Percentiles rank a stretch among this genome's conserved stretches.
Conservation (phyloP, 2,888 invertebrate species). For the Agapetus fuscipes region DNA sequence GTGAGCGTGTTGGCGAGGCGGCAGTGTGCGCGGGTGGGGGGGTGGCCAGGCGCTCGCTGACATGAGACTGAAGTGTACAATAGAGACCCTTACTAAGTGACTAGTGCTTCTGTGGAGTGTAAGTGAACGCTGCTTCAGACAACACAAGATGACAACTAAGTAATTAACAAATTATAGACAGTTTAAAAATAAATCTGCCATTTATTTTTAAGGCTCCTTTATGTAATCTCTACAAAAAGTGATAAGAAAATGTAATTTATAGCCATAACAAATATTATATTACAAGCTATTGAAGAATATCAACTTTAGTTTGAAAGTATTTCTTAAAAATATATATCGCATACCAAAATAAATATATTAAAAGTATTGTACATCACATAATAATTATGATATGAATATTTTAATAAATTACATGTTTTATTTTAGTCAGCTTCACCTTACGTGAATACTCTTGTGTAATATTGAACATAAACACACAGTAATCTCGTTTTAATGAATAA, state of each 20-base stretch:
- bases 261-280: too few species aligned
- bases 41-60: not conserved
- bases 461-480: too few species aligned
- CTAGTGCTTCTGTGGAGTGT: too few species aligned
- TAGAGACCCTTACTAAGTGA: not conserved
- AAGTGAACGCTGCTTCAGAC: too few species aligned
- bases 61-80: not conserved
- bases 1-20: too few species aligned
- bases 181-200: conserved; percentile 16
- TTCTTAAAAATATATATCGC: conserved; percentile 17
- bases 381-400: too few species aligned
- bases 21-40: too few species aligned
- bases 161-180: too few species aligned
- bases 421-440: conserved; percentile 5
- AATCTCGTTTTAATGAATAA: too few species aligned
- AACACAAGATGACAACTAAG: too few species aligned
- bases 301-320: conserved; percentile 17
- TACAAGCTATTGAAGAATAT: conserved; percentile 10
- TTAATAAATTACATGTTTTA: conserved; percentile 16
- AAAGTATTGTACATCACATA: too few species aligned
- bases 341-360: conserved; percentile 17
- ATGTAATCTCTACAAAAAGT: conserved; percentile 15
- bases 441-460: not conserved
- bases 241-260: conserved; percentile 8
- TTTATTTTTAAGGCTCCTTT: conserved; percentile 18